Percentiles rank a stretch among this genome's conserved stretches.
Evolutionary conservation across 2,888 invertebrate species (phyloP).

Genomic region (Heliconius hortense): DNA sequence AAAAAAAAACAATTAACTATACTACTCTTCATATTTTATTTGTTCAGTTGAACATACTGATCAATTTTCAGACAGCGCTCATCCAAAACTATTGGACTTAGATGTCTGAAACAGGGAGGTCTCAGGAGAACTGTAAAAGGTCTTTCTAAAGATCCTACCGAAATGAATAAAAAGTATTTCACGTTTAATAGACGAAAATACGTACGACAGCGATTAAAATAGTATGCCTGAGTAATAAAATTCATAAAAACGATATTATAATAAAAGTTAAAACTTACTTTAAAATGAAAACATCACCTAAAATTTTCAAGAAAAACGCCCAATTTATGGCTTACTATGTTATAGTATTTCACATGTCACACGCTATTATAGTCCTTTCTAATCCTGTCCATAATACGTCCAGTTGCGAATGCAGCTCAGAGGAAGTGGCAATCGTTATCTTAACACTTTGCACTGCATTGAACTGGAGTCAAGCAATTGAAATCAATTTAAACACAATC

Average conservation of each 20-base stretch:
- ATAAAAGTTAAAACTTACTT: background rate
- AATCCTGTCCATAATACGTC: background rate
- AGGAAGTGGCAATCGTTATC: conserved; percentile 33
- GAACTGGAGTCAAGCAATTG: conserved; percentile 30
- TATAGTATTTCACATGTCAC: background rate
- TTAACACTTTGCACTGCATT: conserved; percentile 32
- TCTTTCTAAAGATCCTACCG: no score
- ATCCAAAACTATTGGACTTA: no score
- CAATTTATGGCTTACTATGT: background rate
- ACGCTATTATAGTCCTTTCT: background rate
- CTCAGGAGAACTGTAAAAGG: background rate
- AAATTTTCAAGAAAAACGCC: background rate
- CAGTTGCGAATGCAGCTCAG: conserved; percentile 14
- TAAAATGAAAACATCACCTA: background rate
- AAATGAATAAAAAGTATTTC: no score
- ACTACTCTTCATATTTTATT: no score
- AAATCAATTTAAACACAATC: conserved; percentile 36
- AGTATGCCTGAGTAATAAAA: no score
- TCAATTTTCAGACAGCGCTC: no score
- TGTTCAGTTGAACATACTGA: no score
- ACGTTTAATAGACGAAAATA: background rate
- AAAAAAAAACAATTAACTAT: no score
- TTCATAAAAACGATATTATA: background rate
- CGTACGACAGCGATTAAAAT: background rate
- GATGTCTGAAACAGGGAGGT: background rate